Conservation (phyloP, 2,113 vertebrate genomes). For the Thryonomys swinderianus region DNA sequence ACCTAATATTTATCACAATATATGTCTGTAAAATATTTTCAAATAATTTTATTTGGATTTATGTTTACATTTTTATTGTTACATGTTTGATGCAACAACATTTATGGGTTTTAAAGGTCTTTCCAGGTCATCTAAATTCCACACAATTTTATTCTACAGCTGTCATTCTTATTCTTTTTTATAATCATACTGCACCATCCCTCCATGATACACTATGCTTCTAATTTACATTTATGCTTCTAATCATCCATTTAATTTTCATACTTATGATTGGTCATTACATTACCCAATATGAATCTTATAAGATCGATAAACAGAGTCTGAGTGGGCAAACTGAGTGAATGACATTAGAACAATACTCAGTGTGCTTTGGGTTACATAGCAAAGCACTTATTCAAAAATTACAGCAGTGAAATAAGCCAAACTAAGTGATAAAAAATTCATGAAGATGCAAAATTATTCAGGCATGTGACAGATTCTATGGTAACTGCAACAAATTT, state of each 20-base stretch:
- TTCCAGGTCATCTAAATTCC: neutral
- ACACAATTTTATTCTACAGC: neutral
- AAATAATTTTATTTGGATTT: neutral
- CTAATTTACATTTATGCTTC: neutral
- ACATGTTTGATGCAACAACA: neutral
- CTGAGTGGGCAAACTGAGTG: constrained; percentile 25
- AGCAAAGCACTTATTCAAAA: constrained; percentile 76
- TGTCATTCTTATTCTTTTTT: neutral
- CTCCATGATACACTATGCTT: neutral
- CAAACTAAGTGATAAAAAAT: constrained; percentile 79
- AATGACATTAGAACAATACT: constrained; percentile 49
- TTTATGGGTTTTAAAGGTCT: neutral
- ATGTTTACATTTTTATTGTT: neutral
- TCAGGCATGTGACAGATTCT: constrained; percentile 68
- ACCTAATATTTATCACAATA: constrained; percentile 38
- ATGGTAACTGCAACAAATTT: constrained; percentile 72
- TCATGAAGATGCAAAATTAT: constrained; percentile 71
- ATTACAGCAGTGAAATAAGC: neutral
- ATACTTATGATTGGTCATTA: constrained; percentile 48
- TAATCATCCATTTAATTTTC: constrained; percentile 50
- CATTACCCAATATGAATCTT: constrained; percentile 60
- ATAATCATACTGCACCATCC: neutral
- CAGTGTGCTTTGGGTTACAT: constrained; percentile 63
- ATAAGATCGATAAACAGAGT: neutral
- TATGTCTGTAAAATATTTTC: constrained; percentile 57